These are phyloP conservation scores for Pachypsylla venusta DNA, from an alignment of 1,140 invertebrate genomes.

Conservation along the genomic window DNA sequence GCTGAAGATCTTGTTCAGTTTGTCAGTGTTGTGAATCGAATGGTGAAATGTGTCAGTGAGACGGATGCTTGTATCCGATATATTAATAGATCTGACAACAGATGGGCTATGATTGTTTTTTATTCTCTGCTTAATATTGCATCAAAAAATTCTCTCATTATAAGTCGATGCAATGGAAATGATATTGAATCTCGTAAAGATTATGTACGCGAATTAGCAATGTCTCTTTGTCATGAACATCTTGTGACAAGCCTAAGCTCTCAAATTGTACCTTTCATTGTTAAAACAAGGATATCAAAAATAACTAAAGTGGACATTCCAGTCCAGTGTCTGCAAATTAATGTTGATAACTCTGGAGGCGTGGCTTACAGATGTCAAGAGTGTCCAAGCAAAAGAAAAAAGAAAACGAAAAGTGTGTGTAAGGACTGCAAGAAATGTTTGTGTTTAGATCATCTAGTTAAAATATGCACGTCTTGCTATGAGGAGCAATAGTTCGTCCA, in stretches of 20 bases:
- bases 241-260: not conserved
- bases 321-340: not conserved
- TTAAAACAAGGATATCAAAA: not conserved
- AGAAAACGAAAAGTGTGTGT: not conserved
- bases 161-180: not conserved
- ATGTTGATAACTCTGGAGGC: not conserved
- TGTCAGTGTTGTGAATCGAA: not conserved
- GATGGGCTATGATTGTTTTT: not conserved
- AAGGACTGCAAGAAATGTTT: conserved; percentile 2
- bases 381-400: not conserved
- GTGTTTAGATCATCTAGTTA: conserved; percentile 1
- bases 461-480: not conserved
- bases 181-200: not conserved
- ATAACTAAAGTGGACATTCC: not conserved
- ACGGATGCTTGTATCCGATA: not conserved
- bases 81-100: not conserved
- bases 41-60: not conserved
- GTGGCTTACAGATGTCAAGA: not conserved
- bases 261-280: not conserved
- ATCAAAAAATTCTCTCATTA: not conserved
- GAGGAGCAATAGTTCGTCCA: too few species aligned
- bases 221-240: not conserved
- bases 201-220: not conserved
- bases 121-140: not conserved
- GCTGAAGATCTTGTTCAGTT: not conserved